Conservation (phyloP, 2,888 invertebrate genomes). For the Polylopha cassiicola region DNA sequence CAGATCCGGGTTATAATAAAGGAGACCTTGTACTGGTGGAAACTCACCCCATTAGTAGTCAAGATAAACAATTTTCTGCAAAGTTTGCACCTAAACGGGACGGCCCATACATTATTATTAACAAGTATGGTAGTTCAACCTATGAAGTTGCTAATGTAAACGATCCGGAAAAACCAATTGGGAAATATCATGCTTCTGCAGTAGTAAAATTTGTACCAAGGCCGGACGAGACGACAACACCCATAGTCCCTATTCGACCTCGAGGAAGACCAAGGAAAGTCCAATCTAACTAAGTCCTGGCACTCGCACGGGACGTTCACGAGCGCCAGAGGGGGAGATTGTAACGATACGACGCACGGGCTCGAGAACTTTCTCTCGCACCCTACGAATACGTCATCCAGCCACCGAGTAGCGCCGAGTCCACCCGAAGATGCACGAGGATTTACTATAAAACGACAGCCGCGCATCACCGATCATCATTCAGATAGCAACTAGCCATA, state of each 20-base stretch:
- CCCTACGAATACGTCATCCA: no score
- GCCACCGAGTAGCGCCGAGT: no score
- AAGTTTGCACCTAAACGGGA: conserved; percentile 1
- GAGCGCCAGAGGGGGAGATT: no score
- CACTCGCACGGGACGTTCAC: not conserved
- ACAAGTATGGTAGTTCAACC: not conserved
- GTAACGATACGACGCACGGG: no score
- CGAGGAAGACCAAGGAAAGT: not conserved
- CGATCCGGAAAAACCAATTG: not conserved
- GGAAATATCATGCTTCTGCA: not conserved
- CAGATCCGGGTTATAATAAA: conserved; percentile 3
- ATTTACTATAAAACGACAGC: no score
- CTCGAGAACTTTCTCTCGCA: no score
- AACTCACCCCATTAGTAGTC: not conserved
- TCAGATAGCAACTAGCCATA: no score
- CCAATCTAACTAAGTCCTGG: not conserved
- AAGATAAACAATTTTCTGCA: not conserved
- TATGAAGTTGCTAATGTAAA: not conserved
- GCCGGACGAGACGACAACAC: not conserved
- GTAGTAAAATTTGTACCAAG: not conserved
- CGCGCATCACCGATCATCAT: no score
- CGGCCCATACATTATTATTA: not conserved
- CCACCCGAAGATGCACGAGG: no score
- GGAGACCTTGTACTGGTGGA: conserved; percentile 8
- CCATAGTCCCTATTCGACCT: not conserved